Conservation (phyloP, 1,140 invertebrate species). For the Sycophaga agraensis region DNA sequence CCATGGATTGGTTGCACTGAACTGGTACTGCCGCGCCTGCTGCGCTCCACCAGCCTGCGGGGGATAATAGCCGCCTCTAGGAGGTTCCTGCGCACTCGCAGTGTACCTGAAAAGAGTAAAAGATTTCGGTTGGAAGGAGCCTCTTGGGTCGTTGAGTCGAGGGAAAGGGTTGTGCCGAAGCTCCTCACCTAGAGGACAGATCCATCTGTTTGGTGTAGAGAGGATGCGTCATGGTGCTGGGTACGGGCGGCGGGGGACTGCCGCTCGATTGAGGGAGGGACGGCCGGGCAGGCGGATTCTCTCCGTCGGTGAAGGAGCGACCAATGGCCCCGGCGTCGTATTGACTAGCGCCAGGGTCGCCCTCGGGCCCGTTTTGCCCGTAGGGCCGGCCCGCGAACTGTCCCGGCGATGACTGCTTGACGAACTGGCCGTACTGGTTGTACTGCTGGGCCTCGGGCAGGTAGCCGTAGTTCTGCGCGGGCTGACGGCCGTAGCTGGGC, state of each 20-base stretch:
- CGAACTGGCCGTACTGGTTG: slow-evolving; percentile 36
- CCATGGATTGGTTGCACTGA: slow-evolving; percentile 76
- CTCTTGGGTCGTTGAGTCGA: too few species aligned
- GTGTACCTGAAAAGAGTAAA: slow-evolving; percentile 58
- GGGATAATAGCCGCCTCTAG: slow-evolving; percentile 73
- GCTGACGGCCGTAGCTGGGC: slow-evolving; percentile 39
- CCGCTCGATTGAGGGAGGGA: slow-evolving; percentile 45
- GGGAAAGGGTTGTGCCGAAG: too few species aligned
- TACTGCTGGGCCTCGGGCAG: slow-evolving; percentile 39
- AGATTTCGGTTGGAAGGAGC: too few species aligned
- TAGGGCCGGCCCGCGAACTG: slow-evolving; percentile 45
- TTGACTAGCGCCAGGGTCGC: slow-evolving; percentile 37
- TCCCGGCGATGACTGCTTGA: slow-evolving; percentile 29
- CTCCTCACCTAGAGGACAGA: slow-evolving; percentile 42
- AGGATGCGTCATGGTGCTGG: slow-evolving; percentile 72
- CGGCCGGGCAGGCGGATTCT: slow-evolving; percentile 38
- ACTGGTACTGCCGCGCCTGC: slow-evolving; percentile 56
- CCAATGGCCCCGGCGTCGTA: slow-evolving; percentile 36
- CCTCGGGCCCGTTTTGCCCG: slow-evolving; percentile 35
- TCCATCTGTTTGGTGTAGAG: slow-evolving; percentile 61
- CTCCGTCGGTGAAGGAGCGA: slow-evolving; percentile 40
- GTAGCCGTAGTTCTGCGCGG: slow-evolving; percentile 39
- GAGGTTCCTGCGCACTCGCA: slow-evolving; percentile 74
- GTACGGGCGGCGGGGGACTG: slow-evolving; percentile 70
- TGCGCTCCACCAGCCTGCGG: slow-evolving; percentile 41